phyloP scores from a whole-genome alignment of 2,797 vertebrate species.

The Muraenolepis orangiensis region DNA sequence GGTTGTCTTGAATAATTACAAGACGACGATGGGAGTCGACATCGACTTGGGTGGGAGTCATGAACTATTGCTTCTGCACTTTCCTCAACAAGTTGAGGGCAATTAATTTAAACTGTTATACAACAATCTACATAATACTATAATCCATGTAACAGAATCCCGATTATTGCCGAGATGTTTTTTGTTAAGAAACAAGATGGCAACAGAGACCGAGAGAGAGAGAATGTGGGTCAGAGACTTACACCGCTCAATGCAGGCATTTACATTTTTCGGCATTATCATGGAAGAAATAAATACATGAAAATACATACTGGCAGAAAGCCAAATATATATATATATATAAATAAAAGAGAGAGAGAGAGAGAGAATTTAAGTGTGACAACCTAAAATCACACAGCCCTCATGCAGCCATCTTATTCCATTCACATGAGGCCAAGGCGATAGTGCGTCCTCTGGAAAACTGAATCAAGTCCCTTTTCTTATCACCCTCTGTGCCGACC shows the following conservation, averaged over 20 bases:
- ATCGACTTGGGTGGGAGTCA: not conserved
- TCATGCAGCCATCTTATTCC: slow-evolving; percentile 55
- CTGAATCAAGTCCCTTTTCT: slow-evolving; percentile 64
- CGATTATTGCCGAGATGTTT: not conserved
- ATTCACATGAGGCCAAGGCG: slow-evolving; percentile 57
- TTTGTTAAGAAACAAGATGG: not conserved
- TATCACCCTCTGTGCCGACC: slow-evolving; percentile 54
- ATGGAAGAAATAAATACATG: not conserved
- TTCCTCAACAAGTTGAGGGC: not conserved
- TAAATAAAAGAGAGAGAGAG: not conserved
- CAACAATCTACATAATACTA: not conserved
- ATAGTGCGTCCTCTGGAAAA: slow-evolving; percentile 55
- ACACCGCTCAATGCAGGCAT: not conserved
- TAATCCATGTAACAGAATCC: not conserved
- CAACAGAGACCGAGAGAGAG: not conserved
- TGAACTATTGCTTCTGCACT: not conserved
- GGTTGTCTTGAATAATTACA: not conserved
- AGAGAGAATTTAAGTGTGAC: slow-evolving; percentile 31
- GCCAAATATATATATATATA: too few relatives aligned
- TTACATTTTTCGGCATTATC: not conserved
- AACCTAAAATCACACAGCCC: slow-evolving; percentile 33
- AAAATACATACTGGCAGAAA: slow-evolving; percentile 1
- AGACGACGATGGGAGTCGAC: not conserved
- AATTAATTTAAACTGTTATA: not conserved
- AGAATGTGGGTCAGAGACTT: not conserved